Percentiles rank a stretch among this genome's conserved stretches.
phyloP scores from a whole-genome alignment of 2,113 vertebrate species.

The Tachuris rubrigastra region DNA sequence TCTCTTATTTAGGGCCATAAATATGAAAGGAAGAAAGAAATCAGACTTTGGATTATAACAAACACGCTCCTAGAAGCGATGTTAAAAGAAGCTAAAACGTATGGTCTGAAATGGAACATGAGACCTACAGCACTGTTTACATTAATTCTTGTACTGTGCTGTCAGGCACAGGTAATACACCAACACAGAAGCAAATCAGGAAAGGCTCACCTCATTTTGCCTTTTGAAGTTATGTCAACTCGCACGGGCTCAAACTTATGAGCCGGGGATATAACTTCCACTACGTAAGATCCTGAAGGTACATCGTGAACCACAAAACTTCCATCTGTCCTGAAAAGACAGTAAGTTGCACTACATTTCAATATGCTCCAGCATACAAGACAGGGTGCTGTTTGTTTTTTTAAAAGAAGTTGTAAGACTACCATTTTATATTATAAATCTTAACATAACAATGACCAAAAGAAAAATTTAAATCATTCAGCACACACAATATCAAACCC shows the following conservation, averaged over 20 bases:
- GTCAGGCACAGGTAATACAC: background rate
- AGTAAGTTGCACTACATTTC: background rate
- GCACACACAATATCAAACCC: background rate
- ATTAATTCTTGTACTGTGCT: background rate
- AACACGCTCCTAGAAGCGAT: background rate
- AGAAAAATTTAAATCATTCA: background rate
- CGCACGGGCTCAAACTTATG: slow-evolving; percentile 92
- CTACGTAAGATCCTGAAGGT: slow-evolving; percentile 95
- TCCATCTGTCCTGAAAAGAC: slow-evolving; percentile 87
- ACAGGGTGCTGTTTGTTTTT: background rate
- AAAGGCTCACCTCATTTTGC: slow-evolving; percentile 93
- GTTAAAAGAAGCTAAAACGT: background rate
- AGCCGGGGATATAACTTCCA: slow-evolving; percentile 90
- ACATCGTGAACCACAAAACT: slow-evolving; percentile 96
- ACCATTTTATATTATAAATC: background rate
- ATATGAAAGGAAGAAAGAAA: background rate
- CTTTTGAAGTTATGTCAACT: slow-evolving; percentile 99
- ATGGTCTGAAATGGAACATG: background rate
- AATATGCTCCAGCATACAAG: background rate
- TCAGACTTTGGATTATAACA: background rate
- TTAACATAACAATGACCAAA: background rate
- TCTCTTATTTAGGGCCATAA: background rate
- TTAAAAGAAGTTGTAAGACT: background rate
- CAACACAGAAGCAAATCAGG: background rate
- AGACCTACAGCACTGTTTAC: background rate